Evolutionary conservation across 2,888 invertebrate genomes (phyloP).

Genomic region (Amblyjoppa fuscipennis): DNA sequence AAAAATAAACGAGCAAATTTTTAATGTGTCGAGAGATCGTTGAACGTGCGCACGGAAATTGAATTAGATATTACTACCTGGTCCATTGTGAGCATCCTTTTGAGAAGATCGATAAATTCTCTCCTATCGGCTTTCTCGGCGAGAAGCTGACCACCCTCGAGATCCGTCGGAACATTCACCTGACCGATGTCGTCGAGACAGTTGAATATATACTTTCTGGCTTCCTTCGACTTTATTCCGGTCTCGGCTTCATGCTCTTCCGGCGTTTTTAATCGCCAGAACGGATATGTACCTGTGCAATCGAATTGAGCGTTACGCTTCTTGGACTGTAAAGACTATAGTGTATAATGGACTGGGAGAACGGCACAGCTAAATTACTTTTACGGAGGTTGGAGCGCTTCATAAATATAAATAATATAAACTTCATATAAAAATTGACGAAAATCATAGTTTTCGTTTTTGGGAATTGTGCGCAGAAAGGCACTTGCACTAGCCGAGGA

Average conservation of each 20-base stretch:
- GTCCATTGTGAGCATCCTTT: constrained; percentile 99
- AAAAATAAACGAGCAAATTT: constrained; percentile 9
- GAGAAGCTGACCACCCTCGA: constrained; percentile 97
- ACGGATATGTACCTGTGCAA: constrained; percentile 89
- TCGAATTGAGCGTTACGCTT: not conserved
- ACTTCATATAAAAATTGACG: no score
- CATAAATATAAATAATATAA: no score
- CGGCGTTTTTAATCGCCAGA: constrained; percentile 96
- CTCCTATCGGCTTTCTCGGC: constrained; percentile 99
- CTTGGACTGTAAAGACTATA: no score
- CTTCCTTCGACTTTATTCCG: constrained; percentile 99
- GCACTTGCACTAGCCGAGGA: no score
- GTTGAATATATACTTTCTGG: constrained; percentile 99
- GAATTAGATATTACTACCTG: constrained; percentile 89
- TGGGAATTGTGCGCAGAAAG: no score
- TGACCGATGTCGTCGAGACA: constrained; percentile 99
- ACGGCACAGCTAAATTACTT: no score
- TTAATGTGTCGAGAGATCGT: not conserved
- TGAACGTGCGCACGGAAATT: constrained; percentile 13
- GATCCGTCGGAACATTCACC: constrained; percentile 98
- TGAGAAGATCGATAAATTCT: constrained; percentile 98
- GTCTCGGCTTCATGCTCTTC: constrained; percentile 99
- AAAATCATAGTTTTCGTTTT: no score
- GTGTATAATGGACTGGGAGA: no score
- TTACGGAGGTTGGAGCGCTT: no score